Percentiles rank a stretch among this genome's conserved stretches.
Conservation (phyloP, 1,140 invertebrate species). For the Eupristina koningsbergeri region DNA sequence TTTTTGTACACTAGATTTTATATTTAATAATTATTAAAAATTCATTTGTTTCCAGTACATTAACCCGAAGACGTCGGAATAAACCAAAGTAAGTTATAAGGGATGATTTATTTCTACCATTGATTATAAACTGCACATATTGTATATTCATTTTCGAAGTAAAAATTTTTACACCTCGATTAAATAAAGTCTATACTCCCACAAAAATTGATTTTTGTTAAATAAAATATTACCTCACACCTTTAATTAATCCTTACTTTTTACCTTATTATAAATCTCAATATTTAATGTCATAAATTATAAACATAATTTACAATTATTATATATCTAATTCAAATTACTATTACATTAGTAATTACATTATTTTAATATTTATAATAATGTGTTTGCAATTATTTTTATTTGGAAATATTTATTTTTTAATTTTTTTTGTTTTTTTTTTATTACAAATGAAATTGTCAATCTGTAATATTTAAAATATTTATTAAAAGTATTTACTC, state of each 20-base stretch:
- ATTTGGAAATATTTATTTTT: too few relatives aligned
- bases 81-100: constrained; percentile 64
- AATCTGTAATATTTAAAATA: too few relatives aligned
- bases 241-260: not conserved
- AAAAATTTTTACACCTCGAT: constrained; percentile 68
- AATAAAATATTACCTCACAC: not conserved
- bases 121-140: constrained; percentile 65
- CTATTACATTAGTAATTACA: too few relatives aligned
- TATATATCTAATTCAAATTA: too few relatives aligned
- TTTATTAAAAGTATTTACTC: too few relatives aligned
- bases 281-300: too few relatives aligned
- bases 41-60: constrained; percentile 66
- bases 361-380: too few relatives aligned
- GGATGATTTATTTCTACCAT: constrained; percentile 53
- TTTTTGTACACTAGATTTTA: too few relatives aligned
- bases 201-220: constrained; percentile 28
- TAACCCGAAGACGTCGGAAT: constrained; percentile 69
- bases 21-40: too few relatives aligned
- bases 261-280: not conserved
- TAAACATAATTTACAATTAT: not conserved
- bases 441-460: too few relatives aligned
- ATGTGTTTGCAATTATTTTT: too few relatives aligned
- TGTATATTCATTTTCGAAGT: constrained; percentile 66
- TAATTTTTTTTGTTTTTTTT: too few relatives aligned
- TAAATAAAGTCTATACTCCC: constrained; percentile 66